Evolutionary conservation across 2,797 vertebrate species (phyloP).

Genomic region (Australoheros facetus): DNA sequence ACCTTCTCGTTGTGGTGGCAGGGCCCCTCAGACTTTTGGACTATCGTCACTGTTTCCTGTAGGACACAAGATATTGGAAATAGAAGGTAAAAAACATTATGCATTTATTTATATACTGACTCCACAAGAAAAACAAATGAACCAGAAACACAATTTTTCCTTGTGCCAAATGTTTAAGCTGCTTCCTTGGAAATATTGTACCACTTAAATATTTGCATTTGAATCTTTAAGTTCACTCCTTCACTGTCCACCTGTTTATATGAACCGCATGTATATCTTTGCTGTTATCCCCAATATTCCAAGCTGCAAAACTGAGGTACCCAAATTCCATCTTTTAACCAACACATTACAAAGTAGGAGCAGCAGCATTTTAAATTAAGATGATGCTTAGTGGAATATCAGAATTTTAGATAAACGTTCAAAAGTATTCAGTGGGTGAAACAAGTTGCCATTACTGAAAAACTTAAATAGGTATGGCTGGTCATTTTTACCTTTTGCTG

Average conservation of each 20-base stretch:
- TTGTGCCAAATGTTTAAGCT: background rate
- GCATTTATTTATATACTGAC: background rate
- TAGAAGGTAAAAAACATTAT: background rate
- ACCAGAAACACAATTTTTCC: background rate
- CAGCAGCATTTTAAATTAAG: background rate
- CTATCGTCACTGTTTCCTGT: conserved; percentile 81
- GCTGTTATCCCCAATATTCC: background rate
- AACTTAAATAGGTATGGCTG: too few relatives aligned
- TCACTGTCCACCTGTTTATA: background rate
- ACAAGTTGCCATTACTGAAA: too few relatives aligned
- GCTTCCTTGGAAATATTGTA: background rate
- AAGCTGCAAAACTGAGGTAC: too few relatives aligned
- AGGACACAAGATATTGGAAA: conserved; percentile 26
- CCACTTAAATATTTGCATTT: background rate
- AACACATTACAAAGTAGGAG: background rate
- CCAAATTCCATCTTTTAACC: background rate
- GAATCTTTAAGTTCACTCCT: background rate
- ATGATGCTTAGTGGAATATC: background rate
- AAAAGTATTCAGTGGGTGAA: background rate
- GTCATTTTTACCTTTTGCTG: conserved; percentile 77
- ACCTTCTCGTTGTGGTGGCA: conserved; percentile 28
- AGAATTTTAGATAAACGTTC: background rate
- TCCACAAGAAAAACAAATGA: background rate
- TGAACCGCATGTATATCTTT: background rate
- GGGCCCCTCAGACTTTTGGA: conserved; percentile 73